Evolutionary conservation across 2,888 invertebrate genomes (phyloP).

Genomic region (Tribolium freemani): DNA sequence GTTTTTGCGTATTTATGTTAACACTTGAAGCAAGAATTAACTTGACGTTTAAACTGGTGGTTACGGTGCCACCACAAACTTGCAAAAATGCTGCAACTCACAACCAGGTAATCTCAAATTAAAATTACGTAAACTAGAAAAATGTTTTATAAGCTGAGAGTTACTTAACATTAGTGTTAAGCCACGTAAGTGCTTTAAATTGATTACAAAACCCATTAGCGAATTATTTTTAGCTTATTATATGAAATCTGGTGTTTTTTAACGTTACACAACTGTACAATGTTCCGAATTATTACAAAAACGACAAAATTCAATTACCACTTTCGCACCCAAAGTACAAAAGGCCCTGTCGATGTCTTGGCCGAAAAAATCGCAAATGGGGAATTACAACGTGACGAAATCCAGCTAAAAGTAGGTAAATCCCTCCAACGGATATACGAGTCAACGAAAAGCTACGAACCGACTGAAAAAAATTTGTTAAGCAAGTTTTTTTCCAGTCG

Average conservation of each 20-base stretch:
- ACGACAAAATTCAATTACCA: neutral
- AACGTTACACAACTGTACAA: neutral
- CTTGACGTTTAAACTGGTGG: conserved; percentile 7
- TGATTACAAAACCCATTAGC: neutral
- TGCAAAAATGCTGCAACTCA: neutral
- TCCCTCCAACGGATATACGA: conserved; percentile 78
- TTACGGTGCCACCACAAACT: conserved; percentile 2
- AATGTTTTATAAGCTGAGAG: neutral
- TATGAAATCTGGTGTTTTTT: neutral
- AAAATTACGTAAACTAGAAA: conserved; percentile 32
- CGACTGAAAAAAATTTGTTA: conserved; percentile 68
- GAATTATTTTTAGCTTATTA: neutral
- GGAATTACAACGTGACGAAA: conserved; percentile 76
- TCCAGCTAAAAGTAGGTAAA: conserved; percentile 80
- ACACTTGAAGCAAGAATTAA: too few relatives aligned
- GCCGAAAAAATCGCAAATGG: conserved; percentile 73
- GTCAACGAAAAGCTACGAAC: conserved; percentile 74
- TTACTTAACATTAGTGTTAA: neutral
- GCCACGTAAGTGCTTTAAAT: neutral
- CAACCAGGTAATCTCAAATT: conserved; percentile 29
- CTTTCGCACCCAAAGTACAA: neutral
- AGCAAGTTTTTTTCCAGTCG: conserved; percentile 60
- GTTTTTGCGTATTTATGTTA: too few relatives aligned
- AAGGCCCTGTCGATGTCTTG: conserved; percentile 65
- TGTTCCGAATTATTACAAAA: conserved; percentile 16